Conservation (phyloP, 2,113 vertebrate genomes). For the Pituophis catenifer region DNA sequence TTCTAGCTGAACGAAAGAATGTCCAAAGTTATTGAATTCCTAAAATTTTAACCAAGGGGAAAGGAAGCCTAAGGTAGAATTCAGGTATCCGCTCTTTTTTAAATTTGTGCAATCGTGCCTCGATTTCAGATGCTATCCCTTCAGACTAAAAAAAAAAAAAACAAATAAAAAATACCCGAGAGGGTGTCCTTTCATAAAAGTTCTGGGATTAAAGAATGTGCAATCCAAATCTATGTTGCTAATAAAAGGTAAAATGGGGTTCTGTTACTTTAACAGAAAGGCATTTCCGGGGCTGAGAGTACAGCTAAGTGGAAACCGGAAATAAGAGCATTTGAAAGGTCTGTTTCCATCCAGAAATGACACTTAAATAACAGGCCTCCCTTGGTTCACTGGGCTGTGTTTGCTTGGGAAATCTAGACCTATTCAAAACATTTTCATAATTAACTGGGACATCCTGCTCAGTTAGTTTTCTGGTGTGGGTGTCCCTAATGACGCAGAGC, state of each 20-base stretch:
- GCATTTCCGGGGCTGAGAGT: not conserved
- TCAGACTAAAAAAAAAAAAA: rapidly evolving
- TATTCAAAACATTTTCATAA: rapidly evolving
- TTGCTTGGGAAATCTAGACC: rapidly evolving
- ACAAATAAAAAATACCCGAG: not conserved
- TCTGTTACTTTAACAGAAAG: not conserved
- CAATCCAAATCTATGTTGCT: not conserved
- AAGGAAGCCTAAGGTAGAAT: rapidly evolving
- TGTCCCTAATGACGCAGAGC: not conserved
- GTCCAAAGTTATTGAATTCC: rapidly evolving
- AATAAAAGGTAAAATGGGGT: not conserved
- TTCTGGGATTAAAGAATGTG: not conserved
- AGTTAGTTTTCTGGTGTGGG: rapidly evolving
- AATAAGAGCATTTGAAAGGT: not conserved
- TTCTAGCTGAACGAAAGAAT: not conserved
- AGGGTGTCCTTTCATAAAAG: not conserved
- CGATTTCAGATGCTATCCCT: not conserved
- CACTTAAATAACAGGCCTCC: not conserved
- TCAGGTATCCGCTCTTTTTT: rapidly evolving
- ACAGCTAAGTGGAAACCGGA: not conserved
- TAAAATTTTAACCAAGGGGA: rapidly evolving
- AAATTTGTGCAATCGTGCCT: rapidly evolving
- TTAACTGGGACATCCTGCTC: rapidly evolving
- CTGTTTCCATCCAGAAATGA: not conserved
- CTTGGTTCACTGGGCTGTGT: not conserved